Evolutionary conservation across 2,888 invertebrate genomes (phyloP).

Genomic region (Hyppa rectilinea): DNA sequence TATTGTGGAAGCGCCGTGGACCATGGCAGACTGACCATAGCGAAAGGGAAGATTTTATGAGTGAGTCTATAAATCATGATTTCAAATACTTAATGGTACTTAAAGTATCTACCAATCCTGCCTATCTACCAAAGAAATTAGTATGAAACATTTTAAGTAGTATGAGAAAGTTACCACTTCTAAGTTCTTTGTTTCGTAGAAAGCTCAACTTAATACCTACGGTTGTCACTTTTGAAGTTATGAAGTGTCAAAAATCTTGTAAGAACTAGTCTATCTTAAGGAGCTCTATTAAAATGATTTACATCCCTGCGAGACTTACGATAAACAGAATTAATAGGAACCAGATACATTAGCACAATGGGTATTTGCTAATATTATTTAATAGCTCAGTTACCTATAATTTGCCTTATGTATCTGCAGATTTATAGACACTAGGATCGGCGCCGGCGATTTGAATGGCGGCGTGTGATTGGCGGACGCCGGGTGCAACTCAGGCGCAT

Average conservation of each 20-base stretch:
- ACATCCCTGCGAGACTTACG: conserved; percentile 53
- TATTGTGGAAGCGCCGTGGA: background rate
- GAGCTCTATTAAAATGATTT: conserved; percentile 24
- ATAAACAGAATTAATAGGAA: conserved; percentile 62
- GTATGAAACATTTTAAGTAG: background rate
- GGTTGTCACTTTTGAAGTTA: background rate
- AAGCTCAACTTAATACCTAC: background rate
- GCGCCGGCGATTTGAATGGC: conserved; percentile 88
- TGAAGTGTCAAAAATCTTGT: background rate
- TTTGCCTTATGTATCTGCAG: conserved; percentile 77
- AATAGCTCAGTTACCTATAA: conserved; percentile 78
- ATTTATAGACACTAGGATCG: conserved; percentile 82
- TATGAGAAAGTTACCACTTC: background rate
- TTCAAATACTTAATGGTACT: background rate
- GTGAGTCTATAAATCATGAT: background rate
- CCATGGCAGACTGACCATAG: background rate
- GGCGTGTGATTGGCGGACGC: conserved; percentile 86
- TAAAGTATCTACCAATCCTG: no score
- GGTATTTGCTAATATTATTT: conserved; percentile 83
- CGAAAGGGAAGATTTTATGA: background rate
- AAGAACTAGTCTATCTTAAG: conserved; percentile 2
- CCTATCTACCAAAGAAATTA: background rate
- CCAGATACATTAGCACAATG: conserved; percentile 72
- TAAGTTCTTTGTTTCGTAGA: background rate
- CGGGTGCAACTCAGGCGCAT: conserved; percentile 83